Base-by-base conservation (phyloP, 2,888 invertebrate genomes). In the Sesia apiformis region DNA sequence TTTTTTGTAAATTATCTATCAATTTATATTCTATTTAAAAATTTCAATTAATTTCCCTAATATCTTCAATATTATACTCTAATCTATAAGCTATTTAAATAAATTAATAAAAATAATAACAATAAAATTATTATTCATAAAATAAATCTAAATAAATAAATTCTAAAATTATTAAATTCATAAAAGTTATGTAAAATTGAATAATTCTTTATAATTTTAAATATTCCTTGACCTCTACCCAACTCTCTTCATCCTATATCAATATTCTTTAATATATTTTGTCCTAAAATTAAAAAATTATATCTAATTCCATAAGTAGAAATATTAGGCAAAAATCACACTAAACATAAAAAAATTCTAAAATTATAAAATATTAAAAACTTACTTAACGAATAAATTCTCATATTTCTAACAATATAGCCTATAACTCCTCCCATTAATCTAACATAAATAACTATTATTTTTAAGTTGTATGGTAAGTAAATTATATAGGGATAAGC, bases 311-410 rank as follows among this genome's bases (percentile, higher is more conserved):
- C 75, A 75, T 82, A 84, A 64, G 85, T 83, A 4, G 81, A 83
- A 69, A 90, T 76, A 70, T 67, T 75, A 52, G 91, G 90, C 62
- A 91, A 78, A 91, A 91, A 91, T 74, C 91, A 92, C 67, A 92
- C 92, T 40, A 73, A 52, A 65, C 70, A 63, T 70, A 82, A 73
- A 81, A 77, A 77, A 63, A 53, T 70, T 66, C 69, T 74, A 63
- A 77, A 64, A 63, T 65, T 68, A 76, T 77, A 84, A 71, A 68
- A 71, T 57, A 66, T 54, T 65, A 81, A 63, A 84, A 77, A 75
- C 63, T 84, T 88, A 81, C 81, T 81, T 57, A 70, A 40, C 61
- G 78, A 84, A 81, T 74, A 80, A 80, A 82, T 70, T 56, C 66
- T 75, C 67, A 87, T 81, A 67, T 78, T 81, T 65, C 85, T 85